Conservation (phyloP, 2,888 invertebrate genomes). For the Heliothis peltigera region DNA sequence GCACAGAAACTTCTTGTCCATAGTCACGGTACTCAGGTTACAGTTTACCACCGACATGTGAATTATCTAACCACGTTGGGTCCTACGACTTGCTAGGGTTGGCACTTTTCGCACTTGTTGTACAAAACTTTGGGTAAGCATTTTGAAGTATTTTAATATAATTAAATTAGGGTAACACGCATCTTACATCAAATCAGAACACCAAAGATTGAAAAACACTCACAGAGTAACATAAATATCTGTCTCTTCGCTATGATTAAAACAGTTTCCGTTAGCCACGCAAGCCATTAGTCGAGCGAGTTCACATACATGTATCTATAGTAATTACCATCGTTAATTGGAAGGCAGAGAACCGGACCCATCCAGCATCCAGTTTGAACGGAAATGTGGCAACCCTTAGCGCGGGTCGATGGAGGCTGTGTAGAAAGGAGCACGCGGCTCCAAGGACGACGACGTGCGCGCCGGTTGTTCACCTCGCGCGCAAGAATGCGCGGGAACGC, state of each 20-base stretch:
- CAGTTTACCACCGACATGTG: constrained; percentile 68
- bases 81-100: constrained; percentile 55
- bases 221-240: neutral
- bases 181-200: neutral
- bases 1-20: constrained; percentile 39
- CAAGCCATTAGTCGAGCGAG: neutral
- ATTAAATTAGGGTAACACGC: too few species aligned
- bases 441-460: constrained; percentile 84
- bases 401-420: constrained; percentile 67
- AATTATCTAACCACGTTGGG: constrained; percentile 64
- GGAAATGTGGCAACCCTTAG: constrained; percentile 62
- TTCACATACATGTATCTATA: constrained; percentile 15
- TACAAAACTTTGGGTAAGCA: neutral
- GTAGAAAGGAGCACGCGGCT: constrained; percentile 84
- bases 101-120: constrained; percentile 3
- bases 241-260: constrained; percentile 5
- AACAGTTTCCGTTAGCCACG: constrained; percentile 17
- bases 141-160: too few species aligned
- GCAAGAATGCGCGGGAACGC: constrained; percentile 81
- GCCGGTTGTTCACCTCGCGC: constrained; percentile 86
- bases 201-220: neutral
- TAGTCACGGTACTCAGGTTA: constrained; percentile 66
- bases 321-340: constrained; percentile 49
- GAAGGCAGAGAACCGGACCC: constrained; percentile 45
- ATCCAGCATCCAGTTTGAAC: constrained; percentile 41